These are phyloP conservation scores for Pandion haliaetus DNA, from an alignment of 2,113 vertebrate species.

Conservation along the genomic window DNA sequence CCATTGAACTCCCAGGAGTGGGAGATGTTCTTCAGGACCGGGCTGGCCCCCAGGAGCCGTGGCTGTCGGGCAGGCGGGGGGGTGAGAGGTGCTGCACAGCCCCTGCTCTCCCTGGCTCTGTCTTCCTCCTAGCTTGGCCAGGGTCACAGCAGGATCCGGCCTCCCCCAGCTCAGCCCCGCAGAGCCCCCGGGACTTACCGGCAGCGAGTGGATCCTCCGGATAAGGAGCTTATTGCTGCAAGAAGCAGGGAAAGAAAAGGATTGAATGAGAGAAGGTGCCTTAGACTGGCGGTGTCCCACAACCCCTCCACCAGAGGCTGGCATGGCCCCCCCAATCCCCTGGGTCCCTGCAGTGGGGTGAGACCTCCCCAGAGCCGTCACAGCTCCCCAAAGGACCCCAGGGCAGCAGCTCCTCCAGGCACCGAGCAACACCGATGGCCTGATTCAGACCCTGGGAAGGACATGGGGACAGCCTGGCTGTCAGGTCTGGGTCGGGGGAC, in stretches of 20 bases:
- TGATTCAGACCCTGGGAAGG: too few relatives aligned
- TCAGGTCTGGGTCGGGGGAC: neutral
- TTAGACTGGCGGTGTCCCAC: neutral
- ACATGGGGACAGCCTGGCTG: neutral
- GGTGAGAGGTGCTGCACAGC: neutral
- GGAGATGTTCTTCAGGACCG: constrained; percentile 72
- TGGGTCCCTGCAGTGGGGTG: rapidly evolving
- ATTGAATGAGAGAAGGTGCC: neutral
- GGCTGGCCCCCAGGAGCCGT: constrained; percentile 79
- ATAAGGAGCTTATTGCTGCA: constrained; percentile 74
- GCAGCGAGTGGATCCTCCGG: constrained; percentile 85
- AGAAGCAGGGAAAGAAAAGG: neutral
- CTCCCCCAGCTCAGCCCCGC: neutral
- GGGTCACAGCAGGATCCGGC: neutral
- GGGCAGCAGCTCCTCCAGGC: too few relatives aligned
- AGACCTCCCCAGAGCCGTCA: neutral
- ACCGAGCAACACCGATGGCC: too few relatives aligned
- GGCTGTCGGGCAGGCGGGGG: constrained; percentile 45
- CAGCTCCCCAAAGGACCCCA: neutral
- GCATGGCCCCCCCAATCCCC: neutral
- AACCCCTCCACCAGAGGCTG: neutral
- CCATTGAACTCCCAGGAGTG: constrained; percentile 66
- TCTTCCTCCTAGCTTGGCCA: neutral
- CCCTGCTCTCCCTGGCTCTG: neutral
- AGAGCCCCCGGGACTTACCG: constrained; percentile 72